A percentile compares a stretch with the other conserved stretches of the same genome.
phyloP scores from a whole-genome alignment of 2,113 vertebrate species.

The Perca schrenkii region DNA sequence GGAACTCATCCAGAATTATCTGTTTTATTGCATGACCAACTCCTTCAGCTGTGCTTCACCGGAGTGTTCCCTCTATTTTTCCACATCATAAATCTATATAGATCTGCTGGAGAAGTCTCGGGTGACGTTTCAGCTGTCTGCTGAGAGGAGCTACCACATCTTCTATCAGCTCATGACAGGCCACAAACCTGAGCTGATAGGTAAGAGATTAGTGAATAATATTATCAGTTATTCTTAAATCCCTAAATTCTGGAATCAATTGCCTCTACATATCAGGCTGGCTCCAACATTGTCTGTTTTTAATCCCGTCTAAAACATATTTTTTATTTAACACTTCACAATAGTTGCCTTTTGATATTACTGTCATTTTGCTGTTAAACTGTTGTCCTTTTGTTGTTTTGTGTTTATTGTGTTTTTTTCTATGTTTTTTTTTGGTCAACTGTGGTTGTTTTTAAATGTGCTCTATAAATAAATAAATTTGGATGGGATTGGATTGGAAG shows the following conservation, averaged over 20 bases:
- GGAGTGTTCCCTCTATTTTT: neutral
- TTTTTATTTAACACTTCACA: too few relatives aligned
- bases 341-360: too few relatives aligned
- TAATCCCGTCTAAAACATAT: too few relatives aligned
- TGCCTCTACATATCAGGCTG: too few relatives aligned
- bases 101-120: constrained; percentile 78
- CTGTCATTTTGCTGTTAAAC: too few relatives aligned
- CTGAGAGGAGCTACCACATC: constrained; percentile 84
- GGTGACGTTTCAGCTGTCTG: constrained; percentile 78
- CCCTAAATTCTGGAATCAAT: too few relatives aligned
- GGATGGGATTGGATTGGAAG: neutral
- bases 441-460: too few relatives aligned
- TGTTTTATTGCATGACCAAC: neutral
- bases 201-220: constrained; percentile 26
- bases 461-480: too few relatives aligned
- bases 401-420: too few relatives aligned
- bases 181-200: constrained; percentile 80
- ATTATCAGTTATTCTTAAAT: neutral
- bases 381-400: too few relatives aligned
- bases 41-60: neutral
- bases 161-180: constrained; percentile 82
- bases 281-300: too few relatives aligned
- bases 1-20: neutral
- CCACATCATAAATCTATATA: constrained; percentile 32
- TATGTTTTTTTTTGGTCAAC: too few relatives aligned